Conservation (phyloP, 2,113 vertebrate genomes). For the Cyprinodon variegatus region DNA sequence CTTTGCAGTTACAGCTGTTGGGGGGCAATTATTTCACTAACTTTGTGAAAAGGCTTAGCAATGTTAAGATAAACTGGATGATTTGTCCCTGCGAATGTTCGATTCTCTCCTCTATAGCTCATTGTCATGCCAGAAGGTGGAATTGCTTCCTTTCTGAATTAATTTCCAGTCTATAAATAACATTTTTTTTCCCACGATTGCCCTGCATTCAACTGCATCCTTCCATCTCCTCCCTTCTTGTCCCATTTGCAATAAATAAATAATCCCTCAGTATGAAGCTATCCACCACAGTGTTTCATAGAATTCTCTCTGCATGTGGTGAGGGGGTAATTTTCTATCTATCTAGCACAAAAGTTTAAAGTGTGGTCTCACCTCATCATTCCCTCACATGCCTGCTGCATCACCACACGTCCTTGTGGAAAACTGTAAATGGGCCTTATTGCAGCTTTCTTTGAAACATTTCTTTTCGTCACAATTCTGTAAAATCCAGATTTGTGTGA, state of each 20-base stretch:
- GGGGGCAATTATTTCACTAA: too few relatives aligned
- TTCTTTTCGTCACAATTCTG: not conserved
- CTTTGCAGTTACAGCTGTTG: too few relatives aligned
- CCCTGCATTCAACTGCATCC: not conserved
- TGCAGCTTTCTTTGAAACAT: not conserved
- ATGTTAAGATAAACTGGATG: not conserved
- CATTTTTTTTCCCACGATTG: not conserved
- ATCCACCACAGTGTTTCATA: not conserved
- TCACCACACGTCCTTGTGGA: too few relatives aligned
- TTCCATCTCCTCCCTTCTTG: not conserved
- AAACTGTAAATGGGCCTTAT: too few relatives aligned
- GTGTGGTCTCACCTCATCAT: too few relatives aligned
- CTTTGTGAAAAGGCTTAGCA: too few relatives aligned
- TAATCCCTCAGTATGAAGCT: not conserved
- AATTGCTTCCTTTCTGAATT: not conserved
- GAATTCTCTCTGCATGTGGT: not conserved
- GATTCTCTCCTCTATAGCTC: not conserved
- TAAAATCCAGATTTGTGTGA: not conserved
- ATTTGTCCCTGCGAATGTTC: too few relatives aligned
- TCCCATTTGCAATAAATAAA: not conserved
- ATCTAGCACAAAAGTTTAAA: not conserved
- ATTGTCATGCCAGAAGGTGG: not conserved
- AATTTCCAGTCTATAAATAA: not conserved
- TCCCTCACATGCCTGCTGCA: too few relatives aligned
- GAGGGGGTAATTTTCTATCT: not conserved